These are phyloP conservation scores for Sceloporus tristichus DNA, from an alignment of 2,113 vertebrate genomes.

Conservation along the genomic window DNA sequence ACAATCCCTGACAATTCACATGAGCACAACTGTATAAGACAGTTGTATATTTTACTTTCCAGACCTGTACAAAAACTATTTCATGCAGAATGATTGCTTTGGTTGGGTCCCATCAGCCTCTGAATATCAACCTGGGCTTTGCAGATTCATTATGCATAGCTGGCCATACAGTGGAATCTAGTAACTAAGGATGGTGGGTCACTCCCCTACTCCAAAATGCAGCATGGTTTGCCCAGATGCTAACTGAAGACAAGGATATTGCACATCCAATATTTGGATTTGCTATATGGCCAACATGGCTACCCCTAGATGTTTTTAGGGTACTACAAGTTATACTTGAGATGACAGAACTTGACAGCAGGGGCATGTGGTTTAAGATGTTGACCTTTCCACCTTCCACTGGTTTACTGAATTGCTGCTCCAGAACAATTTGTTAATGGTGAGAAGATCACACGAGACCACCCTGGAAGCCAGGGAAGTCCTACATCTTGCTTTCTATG, in stretches of 20 bases:
- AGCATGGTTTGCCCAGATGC: not conserved
- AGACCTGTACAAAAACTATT: not conserved
- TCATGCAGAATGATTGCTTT: not conserved
- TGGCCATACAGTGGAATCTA: not conserved
- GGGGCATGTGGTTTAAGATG: not conserved
- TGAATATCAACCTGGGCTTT: not conserved
- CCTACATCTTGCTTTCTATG: not conserved
- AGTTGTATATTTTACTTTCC: not conserved
- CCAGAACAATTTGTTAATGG: not conserved
- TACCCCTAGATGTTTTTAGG: not conserved
- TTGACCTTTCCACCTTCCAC: not conserved
- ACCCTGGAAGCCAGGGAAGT: too few species aligned
- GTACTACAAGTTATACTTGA: not conserved
- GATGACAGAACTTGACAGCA: not conserved
- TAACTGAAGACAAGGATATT: not conserved
- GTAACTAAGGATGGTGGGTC: not conserved
- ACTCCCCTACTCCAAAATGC: not conserved
- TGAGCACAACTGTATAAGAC: not conserved
- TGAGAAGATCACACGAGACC: not conserved
- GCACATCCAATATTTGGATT: too few species aligned
- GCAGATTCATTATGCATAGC: not conserved
- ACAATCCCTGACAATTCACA: constrained; percentile 1
- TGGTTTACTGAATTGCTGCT: not conserved
- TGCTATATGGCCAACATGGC: too few species aligned
- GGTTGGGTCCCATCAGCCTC: not conserved